Evolutionary conservation across 2,797 vertebrate genomes (phyloP).

Genomic region (Acrossocheilus wenchowensis): DNA sequence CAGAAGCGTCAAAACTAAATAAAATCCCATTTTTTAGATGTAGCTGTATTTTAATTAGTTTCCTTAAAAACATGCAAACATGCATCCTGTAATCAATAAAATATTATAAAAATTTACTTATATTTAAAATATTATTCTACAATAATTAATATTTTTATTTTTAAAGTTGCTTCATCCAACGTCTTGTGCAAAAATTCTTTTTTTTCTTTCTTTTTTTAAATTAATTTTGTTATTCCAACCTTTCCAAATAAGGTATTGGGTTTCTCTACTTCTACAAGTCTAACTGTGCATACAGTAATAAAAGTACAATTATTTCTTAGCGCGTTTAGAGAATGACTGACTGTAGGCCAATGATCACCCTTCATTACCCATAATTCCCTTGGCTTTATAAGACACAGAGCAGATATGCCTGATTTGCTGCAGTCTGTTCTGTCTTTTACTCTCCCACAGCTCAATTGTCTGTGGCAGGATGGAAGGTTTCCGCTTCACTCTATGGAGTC

Average conservation of each 20-base stretch:
- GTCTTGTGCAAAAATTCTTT: background rate
- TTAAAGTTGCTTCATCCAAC: background rate
- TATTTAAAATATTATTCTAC: background rate
- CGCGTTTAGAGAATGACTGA: slow-evolving; percentile 18
- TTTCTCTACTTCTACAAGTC: background rate
- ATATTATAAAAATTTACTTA: background rate
- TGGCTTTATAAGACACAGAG: slow-evolving; percentile 45
- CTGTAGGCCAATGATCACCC: slow-evolving; percentile 38
- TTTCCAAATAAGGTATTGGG: background rate
- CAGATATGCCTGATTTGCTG: slow-evolving; percentile 39
- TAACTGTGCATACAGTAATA: background rate
- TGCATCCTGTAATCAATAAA: background rate
- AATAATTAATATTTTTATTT: background rate
- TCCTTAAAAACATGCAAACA: background rate
- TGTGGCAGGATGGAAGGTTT: slow-evolving; percentile 58
- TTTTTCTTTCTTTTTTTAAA: too few species aligned
- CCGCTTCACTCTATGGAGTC: slow-evolving; percentile 50
- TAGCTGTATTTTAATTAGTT: background rate
- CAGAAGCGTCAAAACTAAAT: background rate
- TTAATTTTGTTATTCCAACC: background rate
- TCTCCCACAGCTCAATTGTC: slow-evolving; percentile 68
- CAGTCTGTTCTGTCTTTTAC: slow-evolving; percentile 41
- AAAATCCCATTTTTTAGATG: background rate
- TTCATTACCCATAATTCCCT: slow-evolving; percentile 41
- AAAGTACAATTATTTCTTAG: slow-evolving; percentile 2